Conservation (phyloP, 2,797 vertebrate species). For the Anguilla obscura region DNA sequence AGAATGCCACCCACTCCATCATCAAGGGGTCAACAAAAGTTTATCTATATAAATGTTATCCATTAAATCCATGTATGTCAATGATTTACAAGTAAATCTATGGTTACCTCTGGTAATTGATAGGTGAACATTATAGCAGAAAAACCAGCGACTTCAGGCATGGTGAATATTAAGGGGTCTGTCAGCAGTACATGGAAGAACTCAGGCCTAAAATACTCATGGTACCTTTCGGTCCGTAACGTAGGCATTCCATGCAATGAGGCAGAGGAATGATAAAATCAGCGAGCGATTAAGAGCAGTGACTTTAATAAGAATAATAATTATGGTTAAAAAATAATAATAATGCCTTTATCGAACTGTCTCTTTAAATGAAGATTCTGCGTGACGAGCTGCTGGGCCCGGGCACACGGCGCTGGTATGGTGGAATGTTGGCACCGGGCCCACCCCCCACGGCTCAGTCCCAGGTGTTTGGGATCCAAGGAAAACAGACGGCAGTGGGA, state of each 20-base stretch:
- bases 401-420: neutral
- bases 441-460: constrained; percentile 34
- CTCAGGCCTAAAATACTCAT: neutral
- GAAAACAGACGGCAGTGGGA: constrained; percentile 31
- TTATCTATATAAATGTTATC: neutral
- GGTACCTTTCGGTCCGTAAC: neutral
- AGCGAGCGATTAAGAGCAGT: neutral
- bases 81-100: neutral
- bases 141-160: neutral
- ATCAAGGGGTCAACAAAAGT: neutral
- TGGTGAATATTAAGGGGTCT: neutral
- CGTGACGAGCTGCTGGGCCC: neutral
- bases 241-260: neutral
- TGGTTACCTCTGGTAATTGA: neutral
- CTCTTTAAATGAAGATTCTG: constrained; percentile 34
- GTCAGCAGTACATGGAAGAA: neutral
- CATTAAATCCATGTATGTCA: neutral
- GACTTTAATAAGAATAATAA: neutral
- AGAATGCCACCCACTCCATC: neutral
- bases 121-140: neutral
- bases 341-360: constrained; percentile 3
- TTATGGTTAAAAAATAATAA: neutral
- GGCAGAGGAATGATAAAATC: neutral
- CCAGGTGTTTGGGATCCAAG: constrained; percentile 63
- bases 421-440: constrained; percentile 35